A percentile compares a stretch with the other conserved stretches of the same genome.
These are phyloP conservation scores for Callorhinus ursinus DNA, from an alignment of 2,113 vertebrate species.

Conservation along the genomic window DNA sequence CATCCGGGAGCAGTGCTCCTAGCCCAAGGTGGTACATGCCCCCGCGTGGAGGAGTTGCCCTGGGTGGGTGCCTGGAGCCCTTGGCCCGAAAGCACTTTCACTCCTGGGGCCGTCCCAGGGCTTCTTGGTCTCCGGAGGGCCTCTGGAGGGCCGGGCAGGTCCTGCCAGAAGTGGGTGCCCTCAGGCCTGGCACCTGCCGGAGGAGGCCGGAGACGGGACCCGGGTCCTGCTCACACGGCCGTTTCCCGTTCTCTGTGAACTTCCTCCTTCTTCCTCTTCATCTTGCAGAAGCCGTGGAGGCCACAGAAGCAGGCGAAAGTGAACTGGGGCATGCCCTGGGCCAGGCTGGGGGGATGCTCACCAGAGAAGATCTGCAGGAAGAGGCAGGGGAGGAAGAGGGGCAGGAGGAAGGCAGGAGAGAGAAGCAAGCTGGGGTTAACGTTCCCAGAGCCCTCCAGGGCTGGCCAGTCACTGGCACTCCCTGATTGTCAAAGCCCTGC, in stretches of 20 bases:
- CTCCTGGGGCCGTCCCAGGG: background rate
- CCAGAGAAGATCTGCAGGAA: conserved; percentile 66
- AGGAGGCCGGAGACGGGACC: background rate
- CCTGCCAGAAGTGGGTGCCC: background rate
- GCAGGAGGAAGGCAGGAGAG: conserved; percentile 57
- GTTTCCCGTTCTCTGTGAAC: conserved; percentile 86
- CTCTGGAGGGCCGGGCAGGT: background rate
- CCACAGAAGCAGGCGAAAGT: conserved; percentile 98
- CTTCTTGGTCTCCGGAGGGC: background rate
- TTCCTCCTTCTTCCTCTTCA: conserved; percentile 89
- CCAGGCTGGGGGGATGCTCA: conserved; percentile 63
- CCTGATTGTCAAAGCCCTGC: background rate
- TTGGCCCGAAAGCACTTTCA: background rate
- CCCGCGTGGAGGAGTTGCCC: background rate
- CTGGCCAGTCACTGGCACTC: background rate
- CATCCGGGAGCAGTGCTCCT: background rate
- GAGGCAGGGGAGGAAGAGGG: conserved; percentile 46
- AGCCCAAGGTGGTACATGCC: background rate
- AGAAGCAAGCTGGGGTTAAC: conserved; percentile 67
- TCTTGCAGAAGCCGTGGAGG: conserved; percentile 93
- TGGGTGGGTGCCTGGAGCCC: background rate
- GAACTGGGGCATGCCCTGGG: conserved; percentile 94
- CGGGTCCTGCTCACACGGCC: conserved; percentile 83
- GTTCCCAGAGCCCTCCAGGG: background rate
- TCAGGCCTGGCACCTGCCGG: background rate